A percentile compares a stretch with the other conserved stretches of the same genome.
Conservation (phyloP, 1,140 invertebrate species). For the Drosophila melanogaster region DNA sequence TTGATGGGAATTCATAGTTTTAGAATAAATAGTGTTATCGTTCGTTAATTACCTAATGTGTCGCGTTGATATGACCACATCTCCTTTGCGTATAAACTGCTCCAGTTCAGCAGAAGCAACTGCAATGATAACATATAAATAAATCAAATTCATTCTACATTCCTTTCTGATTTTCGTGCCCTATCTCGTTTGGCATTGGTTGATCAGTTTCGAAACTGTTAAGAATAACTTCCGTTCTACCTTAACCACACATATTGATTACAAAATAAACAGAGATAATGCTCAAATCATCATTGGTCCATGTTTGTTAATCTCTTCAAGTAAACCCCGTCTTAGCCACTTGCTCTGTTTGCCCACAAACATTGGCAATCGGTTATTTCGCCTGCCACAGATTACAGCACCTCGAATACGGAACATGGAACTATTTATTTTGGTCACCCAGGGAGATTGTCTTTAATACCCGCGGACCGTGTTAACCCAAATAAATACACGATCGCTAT, state of each 20-base stretch:
- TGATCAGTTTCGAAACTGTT: conserved; percentile 17
- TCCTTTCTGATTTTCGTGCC: not conserved
- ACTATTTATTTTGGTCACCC: conserved; percentile 75
- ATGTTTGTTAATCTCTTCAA: conserved; percentile 53
- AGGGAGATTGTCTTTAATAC: conserved; percentile 40
- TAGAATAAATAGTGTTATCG: no score
- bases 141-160: no score
- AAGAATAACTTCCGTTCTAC: conserved; percentile 60
- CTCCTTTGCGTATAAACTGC: conserved; percentile 86
- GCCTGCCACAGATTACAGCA: conserved; percentile 68
- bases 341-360: conserved; percentile 66
- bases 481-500: conserved; percentile 52
- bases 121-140: conserved; percentile 55
- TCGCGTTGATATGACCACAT: conserved; percentile 87
- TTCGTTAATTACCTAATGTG: conserved; percentile 85
- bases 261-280: conserved; percentile 52
- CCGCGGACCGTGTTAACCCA: conserved; percentile 64
- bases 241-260: conserved; percentile 60
- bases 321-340: conserved; percentile 37
- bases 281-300: conserved; percentile 22
- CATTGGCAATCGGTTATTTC: conserved; percentile 60
- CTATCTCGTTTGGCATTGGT: conserved; percentile 6
- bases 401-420: conserved; percentile 37
- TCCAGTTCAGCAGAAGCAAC: conserved; percentile 86
- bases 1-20: no score